Evolutionary conservation across 2,797 vertebrate genomes (phyloP), one percentile per base, ranked within the genome.

Genomic region (Phataginus tricuspis): DNA sequence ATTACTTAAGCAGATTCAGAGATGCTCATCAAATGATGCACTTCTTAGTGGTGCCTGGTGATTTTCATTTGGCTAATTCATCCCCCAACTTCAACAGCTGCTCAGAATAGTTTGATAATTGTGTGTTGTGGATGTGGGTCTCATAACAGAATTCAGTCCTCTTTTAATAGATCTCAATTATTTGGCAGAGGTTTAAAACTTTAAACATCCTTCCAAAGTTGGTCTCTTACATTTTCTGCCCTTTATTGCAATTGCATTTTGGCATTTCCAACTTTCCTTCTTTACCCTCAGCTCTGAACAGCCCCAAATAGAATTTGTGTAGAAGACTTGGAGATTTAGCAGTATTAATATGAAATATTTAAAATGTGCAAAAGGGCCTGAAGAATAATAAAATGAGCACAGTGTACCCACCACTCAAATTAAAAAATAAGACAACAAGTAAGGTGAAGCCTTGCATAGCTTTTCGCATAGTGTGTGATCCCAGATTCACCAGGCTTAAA

Each of bases 181-280:
- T 82, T 96, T 88, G 80, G 42, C 37, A 27, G n/a, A 71, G 69
- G 49, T 89, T 91, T 75, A 66, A 96, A 96, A 90, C 88, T 96
- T 96, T 80, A 80, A 95, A 66, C 34, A 84, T 57, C 88, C 31
- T 97, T 96, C 79, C 31, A 31, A 49, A 96, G 85, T 86, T 39
- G 80, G 66, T 71, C 64, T 90, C 89, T 86, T 78, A 86, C 23
- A 88, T 91, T 90, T 74, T 95, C 88, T 96, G 42, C 27, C 90
- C 71, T 94, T 95, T 42, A 75, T 68, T 94, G 85, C 69, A 91
- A 63, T 93, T 92, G 53, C 29, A 16, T 77, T 75, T 96, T 96
- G 96, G 71, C 57, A 45, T 87, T 94, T 86, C 79, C 72, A 78
- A 29, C 42, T 86, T 83, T 63, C 53, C 31, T 64, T 64, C 79